Percentiles rank a stretch among this genome's conserved stretches.
Conservation (phyloP, 2,113 vertebrate species). For the Tachycineta bicolor region DNA sequence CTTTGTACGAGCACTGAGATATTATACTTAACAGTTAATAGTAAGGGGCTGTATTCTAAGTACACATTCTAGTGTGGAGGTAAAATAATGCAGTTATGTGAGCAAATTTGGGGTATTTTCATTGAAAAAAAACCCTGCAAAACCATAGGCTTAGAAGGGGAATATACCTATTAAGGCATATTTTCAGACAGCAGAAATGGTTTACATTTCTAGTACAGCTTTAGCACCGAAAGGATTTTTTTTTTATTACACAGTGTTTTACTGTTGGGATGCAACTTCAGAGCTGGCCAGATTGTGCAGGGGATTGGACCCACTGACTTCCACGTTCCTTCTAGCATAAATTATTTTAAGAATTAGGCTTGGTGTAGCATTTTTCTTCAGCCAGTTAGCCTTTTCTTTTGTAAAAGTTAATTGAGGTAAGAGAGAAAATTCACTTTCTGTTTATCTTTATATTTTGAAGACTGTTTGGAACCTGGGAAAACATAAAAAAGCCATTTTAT, state of each 20-base stretch:
- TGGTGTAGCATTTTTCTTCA: background rate
- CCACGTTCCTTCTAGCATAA: background rate
- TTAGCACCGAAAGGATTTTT: background rate
- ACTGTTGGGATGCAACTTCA: background rate
- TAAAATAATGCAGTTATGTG: background rate
- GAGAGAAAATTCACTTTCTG: background rate
- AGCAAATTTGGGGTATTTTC: background rate
- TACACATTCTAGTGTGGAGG: background rate
- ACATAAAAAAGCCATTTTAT: background rate
- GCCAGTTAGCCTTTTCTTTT: background rate
- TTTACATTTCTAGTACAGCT: background rate
- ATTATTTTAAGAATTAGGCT: background rate
- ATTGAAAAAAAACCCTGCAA: background rate
- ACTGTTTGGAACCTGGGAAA: background rate
- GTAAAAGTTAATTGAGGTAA: slow-evolving; percentile 2
- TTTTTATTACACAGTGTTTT: background rate
- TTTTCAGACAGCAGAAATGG: background rate
- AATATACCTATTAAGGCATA: background rate
- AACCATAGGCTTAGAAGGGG: background rate
- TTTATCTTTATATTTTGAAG: slow-evolving; percentile 12
- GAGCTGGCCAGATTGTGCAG: background rate
- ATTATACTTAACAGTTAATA: slow-evolving; percentile 38
- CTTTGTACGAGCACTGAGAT: slow-evolving; percentile 10
- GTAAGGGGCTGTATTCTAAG: background rate
- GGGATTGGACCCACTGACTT: background rate